Conservation (phyloP, 2,888 invertebrate species). For the Operophtera brumata region DNA sequence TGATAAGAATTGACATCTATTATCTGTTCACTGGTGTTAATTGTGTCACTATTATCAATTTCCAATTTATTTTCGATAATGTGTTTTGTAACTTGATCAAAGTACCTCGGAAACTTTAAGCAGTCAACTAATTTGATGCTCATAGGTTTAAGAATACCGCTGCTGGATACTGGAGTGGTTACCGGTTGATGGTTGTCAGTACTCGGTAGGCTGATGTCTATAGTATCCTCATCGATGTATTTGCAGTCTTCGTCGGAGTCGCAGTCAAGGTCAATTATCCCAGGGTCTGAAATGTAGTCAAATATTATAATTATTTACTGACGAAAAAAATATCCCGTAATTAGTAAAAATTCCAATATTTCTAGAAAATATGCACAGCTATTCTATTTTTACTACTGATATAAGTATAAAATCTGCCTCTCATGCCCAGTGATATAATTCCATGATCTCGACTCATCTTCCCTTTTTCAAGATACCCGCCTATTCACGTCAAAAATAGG, state of each 20-base stretch:
- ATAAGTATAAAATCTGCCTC: no score
- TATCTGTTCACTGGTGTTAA: conserved; percentile 1
- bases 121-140: conserved; percentile 19
- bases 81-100: conserved; percentile 24
- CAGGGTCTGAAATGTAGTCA: conserved; percentile 10
- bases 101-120: conserved; percentile 28
- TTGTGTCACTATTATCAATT: neutral
- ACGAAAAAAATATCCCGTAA: no score
- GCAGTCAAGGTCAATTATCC: conserved; percentile 12
- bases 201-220: neutral
- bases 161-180: neutral
- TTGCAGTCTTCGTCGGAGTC: conserved; percentile 9
- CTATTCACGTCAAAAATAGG: no score
- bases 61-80: conserved; percentile 2
- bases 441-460: no score
- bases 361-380: no score
- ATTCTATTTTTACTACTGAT: no score
- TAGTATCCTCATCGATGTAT: neutral
- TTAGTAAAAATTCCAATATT: no score
- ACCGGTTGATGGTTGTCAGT: neutral
- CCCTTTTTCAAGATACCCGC: no score
- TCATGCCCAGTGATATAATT: no score
- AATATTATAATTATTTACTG: neutral
- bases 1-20: neutral
- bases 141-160: neutral